Evolutionary conservation across 2,113 vertebrate genomes (phyloP), one percentile per base, ranked within the genome.

Genomic region (Apistogramma diplotaenia): DNA sequence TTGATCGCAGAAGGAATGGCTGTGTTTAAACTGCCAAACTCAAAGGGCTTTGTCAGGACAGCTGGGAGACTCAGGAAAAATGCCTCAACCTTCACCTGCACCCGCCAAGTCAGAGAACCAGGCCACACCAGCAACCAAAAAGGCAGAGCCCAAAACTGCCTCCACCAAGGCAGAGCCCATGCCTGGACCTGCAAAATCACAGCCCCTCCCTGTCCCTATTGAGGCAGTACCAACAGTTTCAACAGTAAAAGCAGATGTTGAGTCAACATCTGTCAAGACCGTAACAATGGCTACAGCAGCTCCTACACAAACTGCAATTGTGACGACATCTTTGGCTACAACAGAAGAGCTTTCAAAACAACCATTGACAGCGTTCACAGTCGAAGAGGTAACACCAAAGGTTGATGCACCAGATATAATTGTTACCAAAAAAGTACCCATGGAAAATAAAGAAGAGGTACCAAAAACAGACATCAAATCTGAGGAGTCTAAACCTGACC

Each of bases 11-110:
- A 95, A 96, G 88, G 97, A 99, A 94, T 99, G 98, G 98, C 95
- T 99, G 58, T 99, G 98, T 90, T 95, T 99, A 92, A 99, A 96
- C 85, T 99, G 98, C 88, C 98, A 99, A 90, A 99, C 97, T 72
- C 96, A 97, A 88, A 97, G 97, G 92, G 97, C 97, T 51, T 88
- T 99, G 79, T 94, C 94, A 74, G 97, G 96, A 93, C 96, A 98
- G 27, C 93, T 97, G 75, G 97, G 95, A 80, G 95, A 96, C 70
- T 88, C 94, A 77, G 94, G 92, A 74, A 96, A 96, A 93, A 83
- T 93, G 72, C 78, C 93, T 35, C 87, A 93, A 61, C 62, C 93
- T 86, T 75, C 83, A 83, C 76, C 91, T 49, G 0, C 82, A 78
- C 79, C 93, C 84, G 87, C 78, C 56, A 88, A 86, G 43, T 49